Conservation (phyloP, 2,888 invertebrate species). For the Zele albiditarsus region DNA sequence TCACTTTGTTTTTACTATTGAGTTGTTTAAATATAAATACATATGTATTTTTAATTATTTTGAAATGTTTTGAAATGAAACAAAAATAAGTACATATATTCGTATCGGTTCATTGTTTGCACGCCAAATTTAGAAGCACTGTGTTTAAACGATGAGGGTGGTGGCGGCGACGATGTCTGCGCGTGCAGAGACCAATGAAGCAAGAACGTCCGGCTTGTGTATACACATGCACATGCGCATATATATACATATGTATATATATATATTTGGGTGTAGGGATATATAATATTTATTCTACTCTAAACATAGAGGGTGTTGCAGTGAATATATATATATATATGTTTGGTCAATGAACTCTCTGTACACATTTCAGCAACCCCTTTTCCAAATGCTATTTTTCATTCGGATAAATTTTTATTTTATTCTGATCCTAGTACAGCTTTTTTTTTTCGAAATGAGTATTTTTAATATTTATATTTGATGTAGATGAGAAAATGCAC, state of each 20-base stretch:
- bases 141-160: slow-evolving; percentile 7
- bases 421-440: too few relatives aligned
- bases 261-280: neutral
- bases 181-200: neutral
- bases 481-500: too few relatives aligned
- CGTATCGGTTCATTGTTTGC: slow-evolving; percentile 17
- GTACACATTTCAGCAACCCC: neutral
- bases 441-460: too few relatives aligned
- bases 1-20: neutral
- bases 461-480: too few relatives aligned
- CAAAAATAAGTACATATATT: neutral
- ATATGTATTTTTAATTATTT: neutral
- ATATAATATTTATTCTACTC: slow-evolving; percentile 8
- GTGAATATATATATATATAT: neutral
- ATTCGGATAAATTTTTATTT: too few relatives aligned
- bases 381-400: too few relatives aligned
- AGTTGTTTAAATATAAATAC: neutral
- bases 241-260: neutral
- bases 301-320: neutral
- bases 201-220: neutral
- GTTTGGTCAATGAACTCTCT: neutral
- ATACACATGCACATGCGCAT: neutral
- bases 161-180: neutral
- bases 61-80: neutral
- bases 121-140: slow-evolving; percentile 16